Evolutionary conservation across 2,113 vertebrate genomes (phyloP).

Genomic region (Bolborhynchus lineola): DNA sequence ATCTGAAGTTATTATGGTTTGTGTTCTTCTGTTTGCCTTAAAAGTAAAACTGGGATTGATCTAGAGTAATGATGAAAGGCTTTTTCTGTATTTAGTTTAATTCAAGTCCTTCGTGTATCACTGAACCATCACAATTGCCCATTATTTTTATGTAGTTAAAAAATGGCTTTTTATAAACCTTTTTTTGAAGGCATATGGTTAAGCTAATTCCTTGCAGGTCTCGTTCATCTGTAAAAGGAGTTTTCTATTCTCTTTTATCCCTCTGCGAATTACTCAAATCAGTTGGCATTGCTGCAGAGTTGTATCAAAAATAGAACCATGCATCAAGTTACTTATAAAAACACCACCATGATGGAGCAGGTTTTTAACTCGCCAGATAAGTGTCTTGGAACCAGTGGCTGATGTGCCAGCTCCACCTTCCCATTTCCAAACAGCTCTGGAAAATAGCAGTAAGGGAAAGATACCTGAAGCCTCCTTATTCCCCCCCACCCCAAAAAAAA

Average conservation of each 20-base stretch:
- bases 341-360: neutral
- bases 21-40: neutral
- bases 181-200: neutral
- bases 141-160: neutral
- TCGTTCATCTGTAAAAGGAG: neutral
- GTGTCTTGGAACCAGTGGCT: neutral
- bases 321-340: conserved; percentile 20
- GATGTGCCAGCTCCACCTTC: neutral
- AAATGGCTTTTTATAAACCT: neutral
- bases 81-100: neutral
- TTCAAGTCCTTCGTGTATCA: neutral
- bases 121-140: neutral
- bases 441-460: neutral
- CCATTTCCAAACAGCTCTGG: neutral
- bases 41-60: neutral
- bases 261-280: neutral
- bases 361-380: neutral
- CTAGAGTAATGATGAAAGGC: neutral
- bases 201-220: neutral
- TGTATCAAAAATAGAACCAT: neutral
- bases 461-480: neutral
- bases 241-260: neutral
- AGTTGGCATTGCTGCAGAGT: neutral
- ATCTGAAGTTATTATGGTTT: neutral
- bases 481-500: neutral